phyloP scores from a whole-genome alignment of 2,797 vertebrate genomes.

The Moxostoma hubbsi region DNA sequence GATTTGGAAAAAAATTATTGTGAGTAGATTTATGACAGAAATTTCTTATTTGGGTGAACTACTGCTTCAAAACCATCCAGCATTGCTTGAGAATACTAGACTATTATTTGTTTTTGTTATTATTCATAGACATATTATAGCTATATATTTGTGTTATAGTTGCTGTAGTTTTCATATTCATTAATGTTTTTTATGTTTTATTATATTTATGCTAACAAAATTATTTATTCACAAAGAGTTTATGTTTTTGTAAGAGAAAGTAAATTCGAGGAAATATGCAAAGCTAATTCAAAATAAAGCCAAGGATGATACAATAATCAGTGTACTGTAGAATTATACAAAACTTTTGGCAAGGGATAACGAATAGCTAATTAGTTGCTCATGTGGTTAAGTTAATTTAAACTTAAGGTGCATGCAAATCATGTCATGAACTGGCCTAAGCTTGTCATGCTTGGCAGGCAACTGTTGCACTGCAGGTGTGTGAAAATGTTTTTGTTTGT shows the following conservation, averaged over 20 bases:
- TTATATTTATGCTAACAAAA: no score
- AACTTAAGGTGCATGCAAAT: neutral
- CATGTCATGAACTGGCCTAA: neutral
- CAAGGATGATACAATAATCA: neutral
- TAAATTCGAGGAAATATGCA: neutral
- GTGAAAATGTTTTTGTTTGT: neutral
- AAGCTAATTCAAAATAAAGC: neutral
- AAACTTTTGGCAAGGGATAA: neutral
- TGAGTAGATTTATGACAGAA: no score
- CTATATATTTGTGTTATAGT: no score
- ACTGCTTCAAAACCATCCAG: no score
- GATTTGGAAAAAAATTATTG: no score
- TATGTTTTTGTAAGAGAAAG: neutral
- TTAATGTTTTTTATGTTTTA: no score
- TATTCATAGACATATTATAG: no score
- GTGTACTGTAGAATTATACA: neutral
- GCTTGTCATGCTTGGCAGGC: neutral
- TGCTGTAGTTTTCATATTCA: no score
- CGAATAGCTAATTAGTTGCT: neutral
- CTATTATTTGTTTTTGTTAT: no score
- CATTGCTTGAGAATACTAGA: no score
- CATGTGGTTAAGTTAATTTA: neutral
- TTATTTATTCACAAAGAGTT: no score
- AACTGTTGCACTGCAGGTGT: neutral
- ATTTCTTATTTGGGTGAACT: no score